Evolutionary conservation across 1,140 invertebrate genomes (phyloP), one percentile per base, ranked within the genome.

Genomic region (Bombus sylvicola): DNA sequence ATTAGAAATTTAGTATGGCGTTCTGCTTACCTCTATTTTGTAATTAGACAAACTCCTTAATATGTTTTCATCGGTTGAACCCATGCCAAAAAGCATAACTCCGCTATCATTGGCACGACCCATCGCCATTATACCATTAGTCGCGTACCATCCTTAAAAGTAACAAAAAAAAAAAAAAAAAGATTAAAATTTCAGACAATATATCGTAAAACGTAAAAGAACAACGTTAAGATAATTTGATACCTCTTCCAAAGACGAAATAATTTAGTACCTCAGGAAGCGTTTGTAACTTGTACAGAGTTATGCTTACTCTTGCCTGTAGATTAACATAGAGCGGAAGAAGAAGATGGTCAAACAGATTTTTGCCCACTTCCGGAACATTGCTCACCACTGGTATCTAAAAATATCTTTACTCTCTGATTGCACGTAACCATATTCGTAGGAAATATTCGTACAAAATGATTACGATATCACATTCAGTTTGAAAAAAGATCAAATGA

Each of bases 331-430:
- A 97, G 0, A 97, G 87, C 0, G 97, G 97, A 83, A 97, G 92
- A 91, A 97, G 96, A 86, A 97, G 94, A 89, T 98, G 97, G 91
- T 98, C 97, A 87, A 97, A 97, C 0, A 97, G 92, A 88, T 97
- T 97, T 59, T 94, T 92, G 0, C 97, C 97, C 2, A 97, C 96
- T n/a, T 91, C 83, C 10, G 96, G 94, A 62, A 96, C 93, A 71
- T 96, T 92, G n/a, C 93, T 91, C 72, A 96, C 92, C 2, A 96
- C 64, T 0, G 95, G 91, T 89, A 97, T 96, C 92, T 95, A 80
- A n/a, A 95, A 80, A 83, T 75, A 73, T n/a, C 31, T 71, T 62
- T 34, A 22, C 57, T 39, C 3, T 59, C n/a, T 80, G 22, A 47
- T 81, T 31, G 2, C 12, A 39, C 0, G 25, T 53, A 66, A 37